These are phyloP conservation scores for Brachyptera risi DNA, from an alignment of 2,888 invertebrate genomes.

Conservation along the genomic window DNA sequence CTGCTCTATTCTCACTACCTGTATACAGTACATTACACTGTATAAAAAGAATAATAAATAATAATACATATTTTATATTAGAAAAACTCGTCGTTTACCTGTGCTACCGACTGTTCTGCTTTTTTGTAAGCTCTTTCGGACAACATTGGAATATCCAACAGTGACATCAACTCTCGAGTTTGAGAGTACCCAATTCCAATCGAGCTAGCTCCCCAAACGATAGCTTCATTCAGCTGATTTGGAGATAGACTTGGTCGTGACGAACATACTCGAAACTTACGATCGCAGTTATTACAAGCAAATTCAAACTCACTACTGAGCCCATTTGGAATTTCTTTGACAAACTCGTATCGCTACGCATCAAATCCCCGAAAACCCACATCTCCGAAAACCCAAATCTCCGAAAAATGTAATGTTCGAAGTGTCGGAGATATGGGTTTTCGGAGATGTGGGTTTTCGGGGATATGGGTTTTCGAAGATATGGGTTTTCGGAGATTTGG, in stretches of 20 bases:
- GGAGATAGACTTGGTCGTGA: neutral
- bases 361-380: no score
- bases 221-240: neutral
- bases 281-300: neutral
- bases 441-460: no score
- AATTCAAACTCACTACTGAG: neutral
- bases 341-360: neutral
- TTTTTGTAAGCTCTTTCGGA: neutral
- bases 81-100: no score
- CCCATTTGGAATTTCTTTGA: neutral
- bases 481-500: no score
- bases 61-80: no score
- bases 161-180: neutral
- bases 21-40: no score
- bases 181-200: neutral
- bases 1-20: no score
- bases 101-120: neutral
- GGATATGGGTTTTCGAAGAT: no score
- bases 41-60: no score
- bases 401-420: no score
- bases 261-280: neutral
- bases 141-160: constrained; percentile 2
- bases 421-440: no score
- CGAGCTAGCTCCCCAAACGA: neutral
- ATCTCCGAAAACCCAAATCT: no score